These are phyloP conservation scores for Achlya flavicornis DNA, from an alignment of 2,888 invertebrate genomes.

Conservation along the genomic window DNA sequence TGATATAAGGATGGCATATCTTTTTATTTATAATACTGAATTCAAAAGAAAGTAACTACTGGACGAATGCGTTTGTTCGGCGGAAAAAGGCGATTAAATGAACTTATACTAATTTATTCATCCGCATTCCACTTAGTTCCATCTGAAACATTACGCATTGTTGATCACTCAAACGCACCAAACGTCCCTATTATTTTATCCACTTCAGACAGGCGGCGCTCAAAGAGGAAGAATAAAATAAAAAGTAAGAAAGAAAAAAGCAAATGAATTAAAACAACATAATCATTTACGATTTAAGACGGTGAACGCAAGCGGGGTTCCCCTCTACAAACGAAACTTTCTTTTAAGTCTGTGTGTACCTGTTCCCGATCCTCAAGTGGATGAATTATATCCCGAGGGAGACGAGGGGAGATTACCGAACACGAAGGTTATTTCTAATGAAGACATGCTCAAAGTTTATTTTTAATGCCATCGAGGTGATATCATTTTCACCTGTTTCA, in stretches of 20 bases:
- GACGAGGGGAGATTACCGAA: conserved; percentile 60
- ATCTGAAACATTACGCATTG: conserved; percentile 42
- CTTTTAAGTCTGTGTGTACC: conserved; percentile 81
- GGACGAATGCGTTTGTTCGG: conserved; percentile 32
- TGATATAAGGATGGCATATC: not conserved
- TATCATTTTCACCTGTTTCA: conserved; percentile 67
- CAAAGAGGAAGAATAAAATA: conserved; percentile 69
- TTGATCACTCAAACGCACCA: conserved; percentile 44
- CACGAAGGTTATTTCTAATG: conserved; percentile 74
- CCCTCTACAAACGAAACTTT: conserved; percentile 80
- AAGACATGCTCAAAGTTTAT: conserved; percentile 74
- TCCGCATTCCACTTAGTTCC: conserved; percentile 46
- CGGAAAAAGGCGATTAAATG: conserved; percentile 46
- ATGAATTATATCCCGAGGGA: conserved; percentile 81
- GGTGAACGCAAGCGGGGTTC: conserved; percentile 68
- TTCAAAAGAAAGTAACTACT: conserved; percentile 27
- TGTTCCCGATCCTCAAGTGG: conserved; percentile 81
- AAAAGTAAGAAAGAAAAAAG: conserved; percentile 72
- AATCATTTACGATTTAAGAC: conserved; percentile 81
- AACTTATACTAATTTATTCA: conserved; percentile 57
- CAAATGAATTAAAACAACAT: conserved; percentile 83
- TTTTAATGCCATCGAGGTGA: conserved; percentile 69
- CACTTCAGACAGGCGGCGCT: conserved; percentile 80
- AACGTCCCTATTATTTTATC: conserved; percentile 58
- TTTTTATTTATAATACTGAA: not conserved